phyloP scores from a whole-genome alignment of 2,888 invertebrate genomes.

The Mactromeris polynyma region DNA sequence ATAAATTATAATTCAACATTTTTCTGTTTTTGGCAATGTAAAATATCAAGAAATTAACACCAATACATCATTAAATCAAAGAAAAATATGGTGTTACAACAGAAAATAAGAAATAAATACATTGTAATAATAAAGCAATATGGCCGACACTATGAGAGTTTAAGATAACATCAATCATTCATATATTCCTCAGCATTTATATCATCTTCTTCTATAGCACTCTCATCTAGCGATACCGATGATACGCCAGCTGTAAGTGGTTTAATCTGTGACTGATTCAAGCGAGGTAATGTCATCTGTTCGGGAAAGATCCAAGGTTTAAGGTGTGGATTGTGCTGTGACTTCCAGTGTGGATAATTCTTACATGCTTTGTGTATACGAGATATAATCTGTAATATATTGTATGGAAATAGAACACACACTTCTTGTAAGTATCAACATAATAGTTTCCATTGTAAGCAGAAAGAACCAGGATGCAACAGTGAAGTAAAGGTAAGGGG shows the following conservation, averaged over 20 bases:
- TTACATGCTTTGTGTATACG: conserved; percentile 93
- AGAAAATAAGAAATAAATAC: not conserved
- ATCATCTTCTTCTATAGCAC: conserved; percentile 75
- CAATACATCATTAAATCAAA: not conserved
- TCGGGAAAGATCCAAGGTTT: conserved; percentile 97
- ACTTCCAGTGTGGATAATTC: conserved; percentile 95
- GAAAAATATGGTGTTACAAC: not conserved
- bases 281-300: conserved; percentile 92
- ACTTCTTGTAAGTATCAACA: too few species aligned
- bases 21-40: not conserved
- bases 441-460: too few species aligned
- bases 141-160: not conserved
- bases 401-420: too few species aligned
- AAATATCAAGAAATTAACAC: not conserved
- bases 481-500: too few species aligned
- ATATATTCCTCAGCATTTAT: conserved; percentile 75
- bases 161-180: conserved; percentile 46
- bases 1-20: not conserved
- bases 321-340: conserved; percentile 91
- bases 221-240: conserved; percentile 79
- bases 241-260: conserved; percentile 74
- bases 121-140: not conserved
- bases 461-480: too few species aligned
- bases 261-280: conserved; percentile 90
- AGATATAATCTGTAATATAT: conserved; percentile 90